Percentiles rank a stretch among this genome's conserved stretches.
Conservation (phyloP, 2,888 invertebrate genomes). For the Pollenia griseotomentosa region DNA sequence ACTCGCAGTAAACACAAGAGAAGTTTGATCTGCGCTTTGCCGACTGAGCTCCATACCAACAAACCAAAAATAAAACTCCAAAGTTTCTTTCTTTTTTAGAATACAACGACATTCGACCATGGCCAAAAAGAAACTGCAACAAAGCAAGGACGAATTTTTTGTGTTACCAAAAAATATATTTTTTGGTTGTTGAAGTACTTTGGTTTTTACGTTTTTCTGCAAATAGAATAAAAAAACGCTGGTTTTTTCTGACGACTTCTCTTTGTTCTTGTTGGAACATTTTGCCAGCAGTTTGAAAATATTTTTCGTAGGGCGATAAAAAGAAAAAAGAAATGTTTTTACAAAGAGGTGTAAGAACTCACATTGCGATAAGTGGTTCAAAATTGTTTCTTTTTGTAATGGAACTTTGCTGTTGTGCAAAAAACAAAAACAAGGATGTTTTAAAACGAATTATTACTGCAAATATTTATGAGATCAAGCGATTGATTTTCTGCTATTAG, state of each 20-base stretch:
- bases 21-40: constrained; percentile 40
- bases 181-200: constrained; percentile 76
- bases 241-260: constrained; percentile 40
- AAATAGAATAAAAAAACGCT: constrained; percentile 34
- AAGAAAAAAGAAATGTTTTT: constrained; percentile 1
- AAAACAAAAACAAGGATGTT: not conserved
- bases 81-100: constrained; percentile 80
- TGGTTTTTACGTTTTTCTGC: constrained; percentile 55
- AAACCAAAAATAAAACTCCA: constrained; percentile 74
- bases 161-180: constrained; percentile 75
- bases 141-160: constrained; percentile 83
- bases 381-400: constrained; percentile 65
- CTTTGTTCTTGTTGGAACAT: constrained; percentile 48
- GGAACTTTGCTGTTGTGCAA: not conserved
- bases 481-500: constrained; percentile 29
- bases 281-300: constrained; percentile 37
- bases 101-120: constrained; percentile 75
- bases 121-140: constrained; percentile 83
- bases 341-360: constrained; percentile 70
- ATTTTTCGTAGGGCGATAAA: constrained; percentile 41
- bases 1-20: constrained; percentile 8
- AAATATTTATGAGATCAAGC: constrained; percentile 15
- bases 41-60: not conserved
- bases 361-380: constrained; percentile 63
- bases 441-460: constrained; percentile 28